These are phyloP conservation scores for Drosophila sordidula DNA, from an alignment of 2,888 invertebrate genomes.

Conservation along the genomic window DNA sequence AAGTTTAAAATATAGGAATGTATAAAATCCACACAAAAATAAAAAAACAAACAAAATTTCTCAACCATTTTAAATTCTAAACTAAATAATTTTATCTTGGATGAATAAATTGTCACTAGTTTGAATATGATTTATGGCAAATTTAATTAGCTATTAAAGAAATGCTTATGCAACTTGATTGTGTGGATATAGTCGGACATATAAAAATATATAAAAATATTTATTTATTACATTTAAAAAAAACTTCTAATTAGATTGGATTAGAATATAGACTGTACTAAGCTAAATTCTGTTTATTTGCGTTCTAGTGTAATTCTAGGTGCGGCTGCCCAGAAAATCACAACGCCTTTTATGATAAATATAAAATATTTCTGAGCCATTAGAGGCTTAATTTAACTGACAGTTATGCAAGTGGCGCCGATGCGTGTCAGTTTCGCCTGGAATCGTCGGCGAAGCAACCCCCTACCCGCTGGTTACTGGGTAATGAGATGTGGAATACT, in stretches of 20 bases:
- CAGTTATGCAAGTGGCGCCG: conserved; percentile 44
- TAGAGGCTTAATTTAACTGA: conserved; percentile 58
- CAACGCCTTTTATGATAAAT: background rate
- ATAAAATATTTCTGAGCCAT: conserved; percentile 46
- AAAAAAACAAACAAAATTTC: too few relatives aligned
- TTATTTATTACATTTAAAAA: too few relatives aligned
- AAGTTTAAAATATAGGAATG: too few relatives aligned
- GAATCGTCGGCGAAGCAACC: conserved; percentile 12
- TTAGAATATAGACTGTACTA: background rate
- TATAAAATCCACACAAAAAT: too few relatives aligned
- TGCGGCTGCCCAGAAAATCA: background rate
- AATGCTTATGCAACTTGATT: too few relatives aligned
- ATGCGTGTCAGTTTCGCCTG: conserved; percentile 32
- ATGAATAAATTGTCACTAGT: too few relatives aligned
- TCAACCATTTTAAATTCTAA: too few relatives aligned
- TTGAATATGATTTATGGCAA: too few relatives aligned
- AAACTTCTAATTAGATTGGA: background rate
- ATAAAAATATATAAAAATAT: too few relatives aligned
- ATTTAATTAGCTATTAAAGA: too few relatives aligned
- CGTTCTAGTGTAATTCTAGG: background rate
- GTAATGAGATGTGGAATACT: conserved; percentile 62
- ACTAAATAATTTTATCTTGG: too few relatives aligned
- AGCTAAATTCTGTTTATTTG: background rate
- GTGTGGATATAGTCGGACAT: background rate
- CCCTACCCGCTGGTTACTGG: background rate